Evolutionary conservation across 1,140 invertebrate species (phyloP), one percentile per base, ranked within the genome.

Genomic region (Acyrthosiphon pisum): DNA sequence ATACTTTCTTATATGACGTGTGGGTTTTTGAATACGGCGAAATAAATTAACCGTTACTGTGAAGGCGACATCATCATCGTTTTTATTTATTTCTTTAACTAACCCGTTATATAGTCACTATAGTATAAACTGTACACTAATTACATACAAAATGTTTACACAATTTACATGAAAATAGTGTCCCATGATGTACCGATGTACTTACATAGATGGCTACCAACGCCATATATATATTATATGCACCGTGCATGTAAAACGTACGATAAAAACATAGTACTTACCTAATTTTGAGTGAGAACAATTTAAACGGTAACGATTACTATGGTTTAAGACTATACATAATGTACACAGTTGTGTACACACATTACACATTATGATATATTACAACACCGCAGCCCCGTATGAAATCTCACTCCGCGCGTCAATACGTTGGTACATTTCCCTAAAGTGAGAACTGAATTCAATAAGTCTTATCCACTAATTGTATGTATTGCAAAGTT

Each of bases 31-130:
- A 86, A 86, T 48, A 46, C 84, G 84, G 44, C 14, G 23, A 86
- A 86, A 86, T n/a, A 46, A 86, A 86, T 86, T 41, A 86, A 86
- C 84, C 84, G 84, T 86, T 86, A 86, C 44, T 26, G 30, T 86
- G 44, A 46, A 86, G 41, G 84, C 23, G 44, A 86, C 44, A 86
- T 48, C 11, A 44, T 84, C 35, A 44, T 86, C 60, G 60, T 76
- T 86, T 86, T 86, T 46, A 46, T 86, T 86, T 46, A 26, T 86
- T 86, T 76, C 37, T 86, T 86, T n/a, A 44, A 30, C 37, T 46
- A 46, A 86, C 44, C 84, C 41, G 44, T 86, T 86, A 81, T 46
- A 37, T 6, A 26, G 60, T 76, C 30, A 35, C 41, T 30, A 81
- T 14, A 41, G 41, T n/a, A 86, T 84, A 44, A 86, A 86, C 41